A percentile compares a stretch with the other conserved stretches of the same genome.
phyloP scores from a whole-genome alignment of 2,797 vertebrate genomes.

The Hozukius guyotensis region DNA sequence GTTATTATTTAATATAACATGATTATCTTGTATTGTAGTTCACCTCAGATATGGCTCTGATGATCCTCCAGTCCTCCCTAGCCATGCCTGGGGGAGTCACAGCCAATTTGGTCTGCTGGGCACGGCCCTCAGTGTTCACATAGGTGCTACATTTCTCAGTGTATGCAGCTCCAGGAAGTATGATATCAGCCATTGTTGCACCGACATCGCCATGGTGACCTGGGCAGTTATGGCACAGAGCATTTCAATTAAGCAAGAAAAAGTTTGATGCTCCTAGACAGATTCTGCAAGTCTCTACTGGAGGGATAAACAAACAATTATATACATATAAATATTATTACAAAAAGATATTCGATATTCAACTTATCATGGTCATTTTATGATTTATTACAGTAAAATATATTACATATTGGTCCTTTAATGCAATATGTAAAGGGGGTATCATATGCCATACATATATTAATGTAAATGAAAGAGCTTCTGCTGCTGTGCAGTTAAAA shows the following conservation, averaged over 20 bases:
- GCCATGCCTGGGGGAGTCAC: conserved; percentile 90
- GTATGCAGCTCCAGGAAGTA: conserved; percentile 92
- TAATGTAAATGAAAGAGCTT: conserved; percentile 24
- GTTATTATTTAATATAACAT: not conserved
- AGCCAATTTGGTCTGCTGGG: conserved; percentile 89
- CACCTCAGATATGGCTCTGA: conserved; percentile 93
- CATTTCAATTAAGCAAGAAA: conserved; percentile 1
- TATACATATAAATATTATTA: not conserved
- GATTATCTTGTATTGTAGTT: not conserved
- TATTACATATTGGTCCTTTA: not conserved
- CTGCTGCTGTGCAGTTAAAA: conserved; percentile 34
- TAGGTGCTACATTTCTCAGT: conserved; percentile 92
- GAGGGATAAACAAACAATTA: not conserved
- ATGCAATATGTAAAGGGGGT: not conserved
- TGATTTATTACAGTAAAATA: not conserved
- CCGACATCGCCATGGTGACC: conserved; percentile 92
- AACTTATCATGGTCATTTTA: not conserved
- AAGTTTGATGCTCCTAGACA: not conserved
- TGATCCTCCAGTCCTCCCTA: conserved; percentile 93
- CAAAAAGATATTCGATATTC: not conserved
- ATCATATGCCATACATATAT: conserved; percentile 8
- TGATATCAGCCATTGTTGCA: conserved; percentile 91
- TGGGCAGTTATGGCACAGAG: conserved; percentile 46
- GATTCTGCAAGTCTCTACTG: not conserved
- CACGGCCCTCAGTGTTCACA: conserved; percentile 91